Evolutionary conservation across 2,888 invertebrate genomes (phyloP).

Genomic region (Cephus rjabovi): DNA sequence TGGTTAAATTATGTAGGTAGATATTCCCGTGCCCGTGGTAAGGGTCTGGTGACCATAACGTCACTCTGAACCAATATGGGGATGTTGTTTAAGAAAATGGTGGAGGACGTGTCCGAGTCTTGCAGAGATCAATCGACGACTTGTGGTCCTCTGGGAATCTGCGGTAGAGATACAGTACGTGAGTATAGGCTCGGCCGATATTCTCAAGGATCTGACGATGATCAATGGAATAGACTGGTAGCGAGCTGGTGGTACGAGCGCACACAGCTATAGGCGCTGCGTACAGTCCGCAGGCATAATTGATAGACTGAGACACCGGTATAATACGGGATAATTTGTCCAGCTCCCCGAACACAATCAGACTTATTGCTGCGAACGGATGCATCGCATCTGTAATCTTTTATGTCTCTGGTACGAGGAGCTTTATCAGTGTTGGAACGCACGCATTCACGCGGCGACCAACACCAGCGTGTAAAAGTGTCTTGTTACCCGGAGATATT

Average conservation of each 20-base stretch:
- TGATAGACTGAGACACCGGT: conserved; percentile 62
- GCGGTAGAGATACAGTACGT: background rate
- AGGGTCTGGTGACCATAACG: background rate
- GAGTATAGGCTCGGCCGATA: background rate
- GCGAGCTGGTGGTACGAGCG: conserved; percentile 37
- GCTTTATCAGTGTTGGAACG: conserved; percentile 22
- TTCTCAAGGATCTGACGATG: conserved; percentile 41
- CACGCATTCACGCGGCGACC: conserved; percentile 38
- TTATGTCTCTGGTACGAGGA: conserved; percentile 48
- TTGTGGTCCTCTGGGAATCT: background rate
- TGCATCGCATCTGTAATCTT: conserved; percentile 64
- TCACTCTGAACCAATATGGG: background rate
- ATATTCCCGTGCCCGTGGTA: background rate
- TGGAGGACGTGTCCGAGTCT: background rate
- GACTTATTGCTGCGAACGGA: conserved; percentile 66
- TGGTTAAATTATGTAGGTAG: background rate
- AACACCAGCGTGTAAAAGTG: conserved; percentile 51
- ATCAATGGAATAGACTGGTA: conserved; percentile 59
- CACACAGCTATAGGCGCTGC: conserved; percentile 8
- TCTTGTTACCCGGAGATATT: conserved; percentile 66
- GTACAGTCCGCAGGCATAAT: conserved; percentile 43
- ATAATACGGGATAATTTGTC: conserved; percentile 65
- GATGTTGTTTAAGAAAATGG: background rate
- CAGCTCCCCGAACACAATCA: conserved; percentile 62
- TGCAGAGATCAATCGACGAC: background rate